phyloP scores from a whole-genome alignment of 2,113 vertebrate species.

The Hypanus sabinus region DNA sequence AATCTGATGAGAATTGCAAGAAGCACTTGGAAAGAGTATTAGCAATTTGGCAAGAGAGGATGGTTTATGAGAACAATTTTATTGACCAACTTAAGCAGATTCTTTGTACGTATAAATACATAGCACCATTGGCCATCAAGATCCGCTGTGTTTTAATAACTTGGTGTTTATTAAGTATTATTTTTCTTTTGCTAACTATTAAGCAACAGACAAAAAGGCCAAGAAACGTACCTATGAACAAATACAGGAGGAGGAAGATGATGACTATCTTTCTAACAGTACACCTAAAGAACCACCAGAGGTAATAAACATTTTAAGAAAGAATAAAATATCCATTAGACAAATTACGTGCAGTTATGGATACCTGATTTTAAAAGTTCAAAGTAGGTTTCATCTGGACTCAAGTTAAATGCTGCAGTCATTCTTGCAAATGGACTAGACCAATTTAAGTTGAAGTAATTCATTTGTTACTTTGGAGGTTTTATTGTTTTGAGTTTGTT shows the following conservation, averaged over 20 bases:
- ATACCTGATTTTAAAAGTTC: background rate
- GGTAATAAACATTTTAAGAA: slow-evolving; percentile 53
- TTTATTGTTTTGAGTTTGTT: background rate
- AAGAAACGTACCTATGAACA: slow-evolving; percentile 86
- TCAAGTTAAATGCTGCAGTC: background rate
- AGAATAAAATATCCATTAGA: background rate
- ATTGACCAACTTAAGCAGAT: slow-evolving; percentile 87
- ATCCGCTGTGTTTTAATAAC: slow-evolving; percentile 1
- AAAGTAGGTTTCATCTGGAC: background rate
- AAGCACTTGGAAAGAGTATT: slow-evolving; percentile 88
- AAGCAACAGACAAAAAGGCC: slow-evolving; percentile 74
- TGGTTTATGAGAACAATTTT: slow-evolving; percentile 88
- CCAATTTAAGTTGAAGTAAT: background rate
- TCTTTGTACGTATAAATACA: slow-evolving; percentile 70
- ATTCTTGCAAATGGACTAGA: background rate
- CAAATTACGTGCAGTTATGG: background rate
- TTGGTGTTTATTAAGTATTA: slow-evolving; percentile 40
- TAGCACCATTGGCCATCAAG: background rate
- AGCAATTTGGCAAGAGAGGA: slow-evolving; percentile 97
- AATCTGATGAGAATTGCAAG: slow-evolving; percentile 88
- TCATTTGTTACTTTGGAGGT: background rate
- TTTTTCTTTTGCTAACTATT: slow-evolving; percentile 40
- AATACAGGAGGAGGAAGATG: slow-evolving; percentile 76
- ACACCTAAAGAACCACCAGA: slow-evolving; percentile 85
- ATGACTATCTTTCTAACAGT: slow-evolving; percentile 72